phyloP scores from a whole-genome alignment of 2,797 vertebrate genomes.

The Microcaecilia unicolor region DNA sequence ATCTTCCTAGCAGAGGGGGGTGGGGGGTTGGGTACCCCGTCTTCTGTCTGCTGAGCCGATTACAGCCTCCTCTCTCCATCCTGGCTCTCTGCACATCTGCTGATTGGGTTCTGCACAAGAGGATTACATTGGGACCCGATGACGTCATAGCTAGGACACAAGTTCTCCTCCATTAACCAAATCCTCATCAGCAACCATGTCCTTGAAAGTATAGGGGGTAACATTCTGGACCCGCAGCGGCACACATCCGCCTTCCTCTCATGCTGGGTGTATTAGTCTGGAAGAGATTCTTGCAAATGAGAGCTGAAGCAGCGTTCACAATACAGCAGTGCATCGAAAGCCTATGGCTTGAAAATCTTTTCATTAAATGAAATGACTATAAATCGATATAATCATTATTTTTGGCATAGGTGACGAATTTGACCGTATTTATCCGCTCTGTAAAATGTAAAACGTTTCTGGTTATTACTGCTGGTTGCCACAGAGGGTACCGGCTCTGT shows the following conservation, averaged over 20 bases:
- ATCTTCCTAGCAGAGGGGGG: slow-evolving; percentile 56
- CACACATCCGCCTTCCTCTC: neutral
- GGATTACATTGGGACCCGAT: slow-evolving; percentile 95
- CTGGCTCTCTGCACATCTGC: slow-evolving; percentile 76
- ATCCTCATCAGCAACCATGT: slow-evolving; percentile 94
- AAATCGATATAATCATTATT: too few relatives aligned
- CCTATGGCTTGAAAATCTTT: too few relatives aligned
- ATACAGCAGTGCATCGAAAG: too few relatives aligned
- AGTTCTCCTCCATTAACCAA: slow-evolving; percentile 80
- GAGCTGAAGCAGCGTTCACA: too few relatives aligned
- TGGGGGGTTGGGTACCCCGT: slow-evolving; percentile 51
- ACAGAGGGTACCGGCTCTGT: too few relatives aligned
- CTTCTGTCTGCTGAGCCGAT: slow-evolving; percentile 59
- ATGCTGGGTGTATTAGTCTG: too few relatives aligned
- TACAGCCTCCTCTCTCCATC: slow-evolving; percentile 39
- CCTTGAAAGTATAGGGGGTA: slow-evolving; percentile 86
- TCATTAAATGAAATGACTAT: too few relatives aligned
- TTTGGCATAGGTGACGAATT: too few relatives aligned
- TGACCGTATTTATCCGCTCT: too few relatives aligned
- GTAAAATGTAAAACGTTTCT: too few relatives aligned
- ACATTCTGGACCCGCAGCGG: slow-evolving; percentile 57
- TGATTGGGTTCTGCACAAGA: slow-evolving; percentile 85
- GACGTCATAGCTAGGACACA: slow-evolving; percentile 91
- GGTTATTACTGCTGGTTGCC: too few relatives aligned
- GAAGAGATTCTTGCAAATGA: too few relatives aligned